These are phyloP conservation scores for Terrapene triunguis DNA, from an alignment of 2,113 vertebrate species.

Conservation along the genomic window DNA sequence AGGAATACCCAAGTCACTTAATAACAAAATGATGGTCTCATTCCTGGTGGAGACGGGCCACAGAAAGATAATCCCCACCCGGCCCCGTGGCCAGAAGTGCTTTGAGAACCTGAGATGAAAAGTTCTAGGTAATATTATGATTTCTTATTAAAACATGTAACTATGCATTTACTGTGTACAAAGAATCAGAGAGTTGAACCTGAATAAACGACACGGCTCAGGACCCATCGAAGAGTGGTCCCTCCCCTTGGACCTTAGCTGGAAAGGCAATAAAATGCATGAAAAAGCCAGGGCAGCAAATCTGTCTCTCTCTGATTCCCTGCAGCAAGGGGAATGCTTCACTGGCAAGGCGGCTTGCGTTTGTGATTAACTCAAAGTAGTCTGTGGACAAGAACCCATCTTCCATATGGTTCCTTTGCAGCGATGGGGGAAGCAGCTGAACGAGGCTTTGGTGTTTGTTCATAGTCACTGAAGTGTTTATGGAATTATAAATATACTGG, in stretches of 20 bases:
- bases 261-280: background rate
- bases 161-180: background rate
- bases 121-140: background rate
- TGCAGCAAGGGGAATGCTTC: background rate
- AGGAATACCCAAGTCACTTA: background rate
- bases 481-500: background rate
- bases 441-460: background rate
- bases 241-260: background rate
- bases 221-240: background rate
- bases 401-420: background rate
- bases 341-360: background rate
- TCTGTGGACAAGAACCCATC: background rate
- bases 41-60: background rate
- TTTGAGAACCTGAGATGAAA: background rate
- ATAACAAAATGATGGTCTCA: background rate
- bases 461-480: background rate
- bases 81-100: background rate
- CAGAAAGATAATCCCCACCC: background rate
- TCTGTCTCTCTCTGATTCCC: background rate
- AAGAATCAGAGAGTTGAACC: background rate
- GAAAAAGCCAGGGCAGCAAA: background rate
- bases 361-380: background rate
- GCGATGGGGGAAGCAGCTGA: background rate
- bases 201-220: background rate
- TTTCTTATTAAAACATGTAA: background rate